Evolutionary conservation across 2,888 invertebrate genomes (phyloP), one percentile per base, ranked within the genome.

Genomic region (Heliconius ethilla): DNA sequence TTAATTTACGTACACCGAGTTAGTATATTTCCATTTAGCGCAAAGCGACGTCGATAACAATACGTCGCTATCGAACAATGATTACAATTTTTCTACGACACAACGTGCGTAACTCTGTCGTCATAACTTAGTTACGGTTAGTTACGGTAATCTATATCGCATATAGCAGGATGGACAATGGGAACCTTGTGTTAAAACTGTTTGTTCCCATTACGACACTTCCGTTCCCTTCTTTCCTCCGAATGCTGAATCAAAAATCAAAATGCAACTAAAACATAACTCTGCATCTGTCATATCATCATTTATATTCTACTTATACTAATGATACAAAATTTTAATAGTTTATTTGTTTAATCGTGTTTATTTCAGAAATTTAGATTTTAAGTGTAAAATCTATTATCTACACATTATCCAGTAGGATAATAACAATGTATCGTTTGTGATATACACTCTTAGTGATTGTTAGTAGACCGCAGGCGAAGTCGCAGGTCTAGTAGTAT

Each of bases 51-150:
- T 37, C n/a, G 51, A 55, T 29, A 55, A 55, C 29, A 59, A 59
- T 59, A 59, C 33, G 72, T 25, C 33, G 72, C 29, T 59, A 59
- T 59, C 59, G 29, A 18, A 72, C 72, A 59, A 72, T 59, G 22
- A 55, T 72, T n/a, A 59, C n/a, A 33, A n/a, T 72, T 70, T 72
- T 70, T 33, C n/a, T 69, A 69, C 40, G 40, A 6, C 69, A 69
- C 15, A 18, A 59, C 51, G 70, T 72, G 33, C 72, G 72, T 25
- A 59, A 59, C 29, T 59, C 55, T 25, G 33, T 59, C 25, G 59
- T 72, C 72, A 72, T 33, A 15, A 72, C 9, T 72, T 59, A 55
- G 29, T 72, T 37, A 18, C n/a, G 55, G 33, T 33, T 72, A 1
- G 11, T 59, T 22, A n/a, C 59, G 59, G 22, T 59, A 40, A 40